A percentile compares a stretch with the other conserved stretches of the same genome.
Evolutionary conservation across 2,888 invertebrate genomes (phyloP).

Genomic region (Strigamia transsilvanica): DNA sequence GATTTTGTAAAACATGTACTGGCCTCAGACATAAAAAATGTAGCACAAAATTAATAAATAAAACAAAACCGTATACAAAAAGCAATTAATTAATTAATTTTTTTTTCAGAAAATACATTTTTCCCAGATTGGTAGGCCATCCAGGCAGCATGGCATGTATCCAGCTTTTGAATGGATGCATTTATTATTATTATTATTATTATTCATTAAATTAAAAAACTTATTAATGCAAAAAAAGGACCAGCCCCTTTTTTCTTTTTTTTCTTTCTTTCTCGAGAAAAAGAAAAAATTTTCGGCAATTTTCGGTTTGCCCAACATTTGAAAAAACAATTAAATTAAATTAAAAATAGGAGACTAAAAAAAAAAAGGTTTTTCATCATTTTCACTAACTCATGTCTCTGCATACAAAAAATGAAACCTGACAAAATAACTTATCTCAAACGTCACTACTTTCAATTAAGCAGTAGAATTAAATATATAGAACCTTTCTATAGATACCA

Average conservation of each 20-base stretch:
- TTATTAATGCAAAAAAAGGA: conserved; percentile 12
- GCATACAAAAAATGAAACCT: conserved; percentile 38
- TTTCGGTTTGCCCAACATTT: too few relatives aligned
- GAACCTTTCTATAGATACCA: conserved; percentile 34
- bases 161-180: conserved; percentile 23
- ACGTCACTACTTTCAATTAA: conserved; percentile 16
- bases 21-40: conserved; percentile 22
- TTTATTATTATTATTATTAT: conserved; percentile 13
- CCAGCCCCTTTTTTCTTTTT: conserved; percentile 41
- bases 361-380: not conserved
- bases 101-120: not conserved
- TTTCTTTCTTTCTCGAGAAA: conserved; percentile 12
- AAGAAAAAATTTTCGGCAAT: too few relatives aligned
- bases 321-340: not conserved
- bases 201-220: conserved; percentile 5
- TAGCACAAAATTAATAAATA: not conserved
- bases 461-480: not conserved
- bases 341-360: not conserved
- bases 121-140: conserved; percentile 54
- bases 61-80: not conserved
- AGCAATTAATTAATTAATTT: not conserved
- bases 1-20: conserved; percentile 32
- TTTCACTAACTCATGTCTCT: conserved; percentile 38
- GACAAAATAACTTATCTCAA: conserved; percentile 35
- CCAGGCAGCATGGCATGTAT: conserved; percentile 53